These are phyloP conservation scores for Drosophila austrosaltans DNA, from an alignment of 2,888 invertebrate species.

Conservation along the genomic window DNA sequence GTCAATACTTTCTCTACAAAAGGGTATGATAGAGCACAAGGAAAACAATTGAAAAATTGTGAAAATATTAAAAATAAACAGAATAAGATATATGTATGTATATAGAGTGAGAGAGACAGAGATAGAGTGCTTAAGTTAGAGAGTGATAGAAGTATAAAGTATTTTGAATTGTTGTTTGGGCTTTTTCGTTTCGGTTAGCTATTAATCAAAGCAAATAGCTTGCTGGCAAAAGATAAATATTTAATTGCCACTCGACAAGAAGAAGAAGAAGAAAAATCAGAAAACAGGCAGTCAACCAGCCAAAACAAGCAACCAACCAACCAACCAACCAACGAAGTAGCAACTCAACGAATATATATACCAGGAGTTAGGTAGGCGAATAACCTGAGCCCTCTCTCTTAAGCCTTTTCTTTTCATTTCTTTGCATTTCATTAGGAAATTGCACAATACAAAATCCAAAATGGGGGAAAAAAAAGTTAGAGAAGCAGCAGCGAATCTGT, in stretches of 20 bases:
- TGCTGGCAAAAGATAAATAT: slow-evolving; percentile 60
- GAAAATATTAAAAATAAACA: slow-evolving; percentile 53
- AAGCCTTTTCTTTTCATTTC: slow-evolving; percentile 37
- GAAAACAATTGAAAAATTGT: slow-evolving; percentile 40
- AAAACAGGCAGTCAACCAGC: slow-evolving; percentile 6
- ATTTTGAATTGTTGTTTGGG: background rate
- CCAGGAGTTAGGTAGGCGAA: slow-evolving; percentile 13
- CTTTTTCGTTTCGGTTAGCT: slow-evolving; percentile 47
- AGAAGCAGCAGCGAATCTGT: slow-evolving; percentile 24
- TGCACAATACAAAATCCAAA: slow-evolving; percentile 49
- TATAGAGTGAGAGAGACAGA: slow-evolving; percentile 4
- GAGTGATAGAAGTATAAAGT: slow-evolving; percentile 5
- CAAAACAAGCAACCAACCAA: background rate
- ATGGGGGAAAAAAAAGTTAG: background rate
- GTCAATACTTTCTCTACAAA: background rate
- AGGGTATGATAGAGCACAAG: slow-evolving; percentile 18
- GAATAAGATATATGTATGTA: background rate
- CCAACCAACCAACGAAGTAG: slow-evolving; percentile 5
- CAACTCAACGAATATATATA: background rate
- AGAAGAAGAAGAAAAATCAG: slow-evolving; percentile 28
- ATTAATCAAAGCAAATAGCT: slow-evolving; percentile 70
- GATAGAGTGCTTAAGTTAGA: background rate
- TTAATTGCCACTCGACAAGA: slow-evolving; percentile 64
- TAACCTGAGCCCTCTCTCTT: slow-evolving; percentile 32
- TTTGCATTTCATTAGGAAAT: slow-evolving; percentile 70